phyloP scores from a whole-genome alignment of 1,140 invertebrate genomes.

The Bombus soroeensis region DNA sequence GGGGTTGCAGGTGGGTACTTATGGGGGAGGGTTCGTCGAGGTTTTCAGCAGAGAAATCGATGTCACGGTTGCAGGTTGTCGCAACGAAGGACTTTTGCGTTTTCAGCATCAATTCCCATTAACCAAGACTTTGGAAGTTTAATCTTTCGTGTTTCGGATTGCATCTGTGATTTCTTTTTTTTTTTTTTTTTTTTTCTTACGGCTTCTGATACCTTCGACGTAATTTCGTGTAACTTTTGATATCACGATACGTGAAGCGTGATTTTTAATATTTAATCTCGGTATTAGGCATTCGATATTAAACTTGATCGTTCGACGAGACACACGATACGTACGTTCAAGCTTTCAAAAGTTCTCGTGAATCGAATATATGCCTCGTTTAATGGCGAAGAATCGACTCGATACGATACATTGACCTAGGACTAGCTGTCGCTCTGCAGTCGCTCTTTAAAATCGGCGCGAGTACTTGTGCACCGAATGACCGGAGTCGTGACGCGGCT shows the following conservation, averaged over 20 bases:
- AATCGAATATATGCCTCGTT: neutral
- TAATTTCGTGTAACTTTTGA: too few species aligned
- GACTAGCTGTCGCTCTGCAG: neutral
- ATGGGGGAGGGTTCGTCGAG: neutral
- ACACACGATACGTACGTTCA: too few species aligned
- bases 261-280: too few species aligned
- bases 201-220: too few species aligned
- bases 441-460: neutral
- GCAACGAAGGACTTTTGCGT: neutral
- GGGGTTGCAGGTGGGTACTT: too few species aligned
- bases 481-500: neutral
- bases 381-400: neutral
- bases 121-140: too few species aligned
- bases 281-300: too few species aligned
- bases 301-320: too few species aligned
- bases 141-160: too few species aligned
- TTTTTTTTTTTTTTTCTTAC: too few species aligned
- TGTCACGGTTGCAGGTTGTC: conserved; percentile 4
- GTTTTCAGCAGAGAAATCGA: neutral
- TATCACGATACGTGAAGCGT: too few species aligned
- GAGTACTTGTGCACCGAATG: neutral
- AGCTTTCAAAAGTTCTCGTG: neutral
- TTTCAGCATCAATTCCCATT: neutral
- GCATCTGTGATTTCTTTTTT: too few species aligned
- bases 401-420: neutral